phyloP scores from a whole-genome alignment of 37 sponge, comb jelly and placozoan species.

The Amphimedon queenslandica region DNA sequence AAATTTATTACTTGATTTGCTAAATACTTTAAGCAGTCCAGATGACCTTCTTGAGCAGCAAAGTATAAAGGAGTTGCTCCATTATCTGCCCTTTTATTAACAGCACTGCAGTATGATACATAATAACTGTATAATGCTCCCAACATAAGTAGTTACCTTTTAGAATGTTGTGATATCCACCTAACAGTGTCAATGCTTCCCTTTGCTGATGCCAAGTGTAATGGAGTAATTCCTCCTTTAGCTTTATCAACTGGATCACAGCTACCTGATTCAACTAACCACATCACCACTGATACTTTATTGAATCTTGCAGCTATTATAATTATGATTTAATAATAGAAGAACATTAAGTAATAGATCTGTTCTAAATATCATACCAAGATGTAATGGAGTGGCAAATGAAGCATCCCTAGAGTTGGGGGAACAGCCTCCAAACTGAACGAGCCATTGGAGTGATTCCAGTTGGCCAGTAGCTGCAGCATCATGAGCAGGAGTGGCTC shows the following conservation, averaged over 20 bases:
- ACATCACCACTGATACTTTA: slow-evolving; percentile 38
- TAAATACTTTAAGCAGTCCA: slow-evolving; percentile 53
- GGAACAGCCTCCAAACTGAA: slow-evolving; percentile 40
- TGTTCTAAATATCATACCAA: slow-evolving; percentile 19
- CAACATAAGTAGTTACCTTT: slow-evolving; percentile 18
- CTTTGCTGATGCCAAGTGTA: slow-evolving; percentile 75
- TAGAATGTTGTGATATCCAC: slow-evolving; percentile 41
- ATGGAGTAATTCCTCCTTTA: slow-evolving; percentile 67
- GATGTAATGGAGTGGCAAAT: slow-evolving; percentile 59
- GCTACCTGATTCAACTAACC: slow-evolving; percentile 43
- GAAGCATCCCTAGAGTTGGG: slow-evolving; percentile 15
- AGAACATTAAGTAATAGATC: background rate
- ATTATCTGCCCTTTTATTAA: slow-evolving; percentile 59
- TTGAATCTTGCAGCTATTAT: slow-evolving; percentile 49
- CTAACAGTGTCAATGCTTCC: slow-evolving; percentile 56
- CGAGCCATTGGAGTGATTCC: slow-evolving; percentile 64
- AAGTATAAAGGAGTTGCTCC: slow-evolving; percentile 69
- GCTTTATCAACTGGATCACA: slow-evolving; percentile 47
- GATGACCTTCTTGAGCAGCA: slow-evolving; percentile 68
- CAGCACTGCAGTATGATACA: slow-evolving; percentile 33
- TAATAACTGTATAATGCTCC: background rate
- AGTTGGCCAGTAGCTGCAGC: slow-evolving; percentile 74
- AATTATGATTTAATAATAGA: too few species aligned
- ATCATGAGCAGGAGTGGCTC: slow-evolving; percentile 71
- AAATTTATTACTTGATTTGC: slow-evolving; percentile 35